Evolutionary conservation across 2,888 invertebrate species (phyloP).

Genomic region (Sesamia inferens): DNA sequence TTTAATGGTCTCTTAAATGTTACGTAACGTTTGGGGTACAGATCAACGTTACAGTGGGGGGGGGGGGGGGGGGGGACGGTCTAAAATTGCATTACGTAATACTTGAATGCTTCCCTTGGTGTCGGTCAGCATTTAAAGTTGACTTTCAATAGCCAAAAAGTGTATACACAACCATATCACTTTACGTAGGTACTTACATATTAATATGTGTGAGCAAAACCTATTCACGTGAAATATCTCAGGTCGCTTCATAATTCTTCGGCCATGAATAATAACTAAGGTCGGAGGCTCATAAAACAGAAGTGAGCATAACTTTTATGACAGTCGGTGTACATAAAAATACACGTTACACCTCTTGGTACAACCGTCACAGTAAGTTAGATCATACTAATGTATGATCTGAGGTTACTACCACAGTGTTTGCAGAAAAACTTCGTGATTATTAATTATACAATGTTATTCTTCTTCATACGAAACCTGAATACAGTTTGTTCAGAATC

Average conservation of each 20-base stretch:
- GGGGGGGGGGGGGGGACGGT: too few relatives aligned
- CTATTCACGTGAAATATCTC: constrained; percentile 2
- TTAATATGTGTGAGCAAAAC: background rate
- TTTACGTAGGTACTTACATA: background rate
- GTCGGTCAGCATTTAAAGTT: too few relatives aligned
- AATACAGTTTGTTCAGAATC: too few relatives aligned
- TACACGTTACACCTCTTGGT: constrained; percentile 1
- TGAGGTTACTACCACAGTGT: background rate
- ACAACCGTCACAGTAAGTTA: background rate
- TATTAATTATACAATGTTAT: too few relatives aligned
- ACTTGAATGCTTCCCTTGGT: too few relatives aligned
- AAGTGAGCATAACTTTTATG: constrained; percentile 28
- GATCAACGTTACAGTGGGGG: too few relatives aligned
- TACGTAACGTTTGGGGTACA: background rate
- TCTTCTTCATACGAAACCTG: too few relatives aligned
- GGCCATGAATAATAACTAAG: constrained; percentile 37
- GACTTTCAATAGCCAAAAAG: too few relatives aligned
- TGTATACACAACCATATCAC: background rate
- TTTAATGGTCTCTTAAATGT: too few relatives aligned
- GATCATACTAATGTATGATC: too few relatives aligned
- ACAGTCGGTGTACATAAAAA: constrained; percentile 22
- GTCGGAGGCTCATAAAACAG: constrained; percentile 12
- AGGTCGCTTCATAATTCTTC: constrained; percentile 32
- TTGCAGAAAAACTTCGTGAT: background rate
- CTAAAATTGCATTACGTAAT: too few relatives aligned